These are phyloP conservation scores for Psittacara wagleri DNA, from an alignment of 2,113 vertebrate species.

Conservation along the genomic window DNA sequence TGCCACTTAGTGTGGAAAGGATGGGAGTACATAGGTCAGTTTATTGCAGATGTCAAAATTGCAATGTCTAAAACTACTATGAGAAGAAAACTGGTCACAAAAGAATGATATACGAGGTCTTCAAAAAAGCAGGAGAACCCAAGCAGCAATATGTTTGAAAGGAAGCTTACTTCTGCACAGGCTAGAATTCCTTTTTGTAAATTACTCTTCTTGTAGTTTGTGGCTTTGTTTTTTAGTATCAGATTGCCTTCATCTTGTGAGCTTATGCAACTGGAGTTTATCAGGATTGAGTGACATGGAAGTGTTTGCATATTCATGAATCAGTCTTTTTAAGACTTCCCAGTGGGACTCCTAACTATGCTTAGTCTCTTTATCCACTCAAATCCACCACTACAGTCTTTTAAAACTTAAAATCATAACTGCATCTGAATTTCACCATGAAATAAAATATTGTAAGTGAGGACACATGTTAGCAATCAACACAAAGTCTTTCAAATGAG, in stretches of 20 bases:
- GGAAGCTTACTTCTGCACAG: background rate
- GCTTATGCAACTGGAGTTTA: slow-evolving; percentile 3
- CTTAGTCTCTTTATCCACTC: slow-evolving; percentile 47
- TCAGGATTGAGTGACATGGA: slow-evolving; percentile 11
- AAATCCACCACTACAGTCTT: slow-evolving; percentile 9
- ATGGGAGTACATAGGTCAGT: background rate
- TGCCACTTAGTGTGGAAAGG: background rate
- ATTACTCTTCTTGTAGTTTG: background rate
- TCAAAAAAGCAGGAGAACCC: background rate
- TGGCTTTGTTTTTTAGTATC: slow-evolving; percentile 33
- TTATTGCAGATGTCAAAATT: background rate
- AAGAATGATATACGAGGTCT: background rate
- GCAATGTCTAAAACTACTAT: background rate
- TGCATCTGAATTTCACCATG: slow-evolving; percentile 43
- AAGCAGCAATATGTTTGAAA: background rate
- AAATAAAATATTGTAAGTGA: slow-evolving; percentile 58
- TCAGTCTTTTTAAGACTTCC: slow-evolving; percentile 43
- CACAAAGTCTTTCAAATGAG: slow-evolving; percentile 7
- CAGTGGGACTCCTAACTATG: slow-evolving; percentile 23
- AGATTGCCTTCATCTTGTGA: background rate
- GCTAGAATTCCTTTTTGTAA: background rate
- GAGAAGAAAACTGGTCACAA: background rate
- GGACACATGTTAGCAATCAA: slow-evolving; percentile 49
- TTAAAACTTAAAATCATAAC: slow-evolving; percentile 31
- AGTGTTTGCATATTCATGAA: slow-evolving; percentile 37